A percentile compares a stretch with the other conserved stretches of the same genome.
Conservation (phyloP, 2,797 vertebrate genomes). For the Sebastes nivosus region DNA sequence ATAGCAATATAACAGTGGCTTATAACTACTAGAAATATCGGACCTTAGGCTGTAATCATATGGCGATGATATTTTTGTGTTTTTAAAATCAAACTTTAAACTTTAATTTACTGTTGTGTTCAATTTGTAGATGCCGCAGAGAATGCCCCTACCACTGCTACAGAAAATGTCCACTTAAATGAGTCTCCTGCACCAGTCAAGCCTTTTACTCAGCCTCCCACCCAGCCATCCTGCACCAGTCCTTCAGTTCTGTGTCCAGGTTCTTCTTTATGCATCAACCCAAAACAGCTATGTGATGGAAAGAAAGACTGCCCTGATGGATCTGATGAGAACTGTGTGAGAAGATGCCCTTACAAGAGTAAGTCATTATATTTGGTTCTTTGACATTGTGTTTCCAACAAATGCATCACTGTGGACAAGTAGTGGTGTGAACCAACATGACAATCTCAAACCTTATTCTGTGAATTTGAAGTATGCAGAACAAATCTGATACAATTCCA, state of each 20-base stretch:
- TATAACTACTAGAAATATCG: too few species aligned
- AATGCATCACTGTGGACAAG: too few species aligned
- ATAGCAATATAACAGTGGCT: too few species aligned
- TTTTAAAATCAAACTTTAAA: background rate
- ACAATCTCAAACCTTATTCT: background rate
- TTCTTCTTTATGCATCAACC: conserved; percentile 75
- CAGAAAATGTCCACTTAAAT: background rate
- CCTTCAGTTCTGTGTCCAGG: conserved; percentile 80
- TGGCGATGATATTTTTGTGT: too few species aligned
- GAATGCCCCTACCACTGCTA: background rate
- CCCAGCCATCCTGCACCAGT: conserved; percentile 62
- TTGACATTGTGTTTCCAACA: background rate
- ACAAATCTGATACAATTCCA: background rate
- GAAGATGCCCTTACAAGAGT: conserved; percentile 79
- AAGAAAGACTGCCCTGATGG: conserved; percentile 85
- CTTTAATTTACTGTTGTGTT: too few species aligned
- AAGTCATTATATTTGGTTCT: conserved; percentile 1
- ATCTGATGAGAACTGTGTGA: conserved; percentile 84
- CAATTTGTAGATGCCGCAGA: background rate
- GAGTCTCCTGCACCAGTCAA: background rate
- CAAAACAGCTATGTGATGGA: conserved; percentile 85
- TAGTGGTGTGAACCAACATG: too few species aligned
- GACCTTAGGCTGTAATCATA: too few species aligned
- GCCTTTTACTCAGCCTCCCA: background rate
- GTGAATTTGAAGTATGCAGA: background rate